phyloP scores from a whole-genome alignment of 2,888 invertebrate species.

The Pecten maximus region DNA sequence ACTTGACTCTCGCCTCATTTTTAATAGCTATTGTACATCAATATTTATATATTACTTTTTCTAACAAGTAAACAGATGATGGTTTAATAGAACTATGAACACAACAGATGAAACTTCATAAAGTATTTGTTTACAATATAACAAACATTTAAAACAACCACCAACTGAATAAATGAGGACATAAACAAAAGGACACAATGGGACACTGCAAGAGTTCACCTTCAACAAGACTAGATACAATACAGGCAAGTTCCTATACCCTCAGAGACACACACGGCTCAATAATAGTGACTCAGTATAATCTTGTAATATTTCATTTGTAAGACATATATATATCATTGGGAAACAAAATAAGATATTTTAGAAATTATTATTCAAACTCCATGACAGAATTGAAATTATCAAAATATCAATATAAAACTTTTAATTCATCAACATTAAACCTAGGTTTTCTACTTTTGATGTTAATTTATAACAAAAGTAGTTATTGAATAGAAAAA shows the following conservation, averaged over 20 bases:
- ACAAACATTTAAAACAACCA: conserved; percentile 33
- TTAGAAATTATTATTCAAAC: too few relatives aligned
- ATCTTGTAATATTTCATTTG: background rate
- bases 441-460: too few relatives aligned
- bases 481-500: too few relatives aligned
- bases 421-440: too few relatives aligned
- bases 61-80: conserved; percentile 11
- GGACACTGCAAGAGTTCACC: background rate
- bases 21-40: background rate
- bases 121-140: conserved; percentile 2
- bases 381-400: too few relatives aligned
- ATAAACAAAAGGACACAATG: conserved; percentile 10
- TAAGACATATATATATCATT: background rate
- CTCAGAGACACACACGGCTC: background rate
- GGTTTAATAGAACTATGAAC: conserved; percentile 11
- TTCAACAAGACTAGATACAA: conserved; percentile 29
- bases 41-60: conserved; percentile 23
- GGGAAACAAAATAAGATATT: too few relatives aligned
- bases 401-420: too few relatives aligned
- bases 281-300: background rate
- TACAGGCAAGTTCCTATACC: background rate
- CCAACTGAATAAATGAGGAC: background rate
- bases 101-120: conserved; percentile 16
- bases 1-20: background rate
- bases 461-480: too few relatives aligned